Conservation (phyloP, 1,140 invertebrate species). For the Meloidogyne floridensis region DNA sequence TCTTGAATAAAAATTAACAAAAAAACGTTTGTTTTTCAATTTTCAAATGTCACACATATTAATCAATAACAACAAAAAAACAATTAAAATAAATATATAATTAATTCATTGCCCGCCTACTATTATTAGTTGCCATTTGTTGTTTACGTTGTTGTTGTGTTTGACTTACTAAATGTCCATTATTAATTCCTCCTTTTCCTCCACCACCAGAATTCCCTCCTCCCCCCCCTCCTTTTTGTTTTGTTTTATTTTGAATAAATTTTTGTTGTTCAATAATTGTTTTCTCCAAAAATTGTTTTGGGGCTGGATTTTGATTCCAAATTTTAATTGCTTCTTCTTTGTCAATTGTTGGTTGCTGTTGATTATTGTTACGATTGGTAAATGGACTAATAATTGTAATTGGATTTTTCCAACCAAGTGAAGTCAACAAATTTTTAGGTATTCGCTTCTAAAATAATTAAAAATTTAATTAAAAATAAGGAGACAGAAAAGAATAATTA, state of each 20-base stretch:
- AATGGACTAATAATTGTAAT: neutral
- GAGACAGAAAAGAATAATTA: neutral
- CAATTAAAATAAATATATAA: too few relatives aligned
- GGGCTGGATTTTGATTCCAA: neutral
- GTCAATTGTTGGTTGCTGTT: neutral
- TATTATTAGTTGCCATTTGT: neutral
- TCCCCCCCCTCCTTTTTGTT: neutral
- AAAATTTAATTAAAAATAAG: too few relatives aligned
- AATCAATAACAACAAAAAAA: too few relatives aligned
- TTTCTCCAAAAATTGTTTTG: neutral
- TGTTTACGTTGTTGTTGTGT: neutral
- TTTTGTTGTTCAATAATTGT: neutral
- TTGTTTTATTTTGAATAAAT: neutral
- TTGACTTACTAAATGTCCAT: neutral
- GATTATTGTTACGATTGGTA: neutral
- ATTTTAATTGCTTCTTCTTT: neutral
- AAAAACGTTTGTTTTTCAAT: too few relatives aligned
- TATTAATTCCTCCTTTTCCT: neutral
- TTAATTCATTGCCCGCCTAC: neutral
- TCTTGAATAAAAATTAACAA: too few relatives aligned
- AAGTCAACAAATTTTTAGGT: neutral
- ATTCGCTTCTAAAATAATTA: neutral
- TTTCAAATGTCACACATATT: too few relatives aligned
- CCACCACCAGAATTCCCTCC: neutral
- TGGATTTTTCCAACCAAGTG: neutral